Evolutionary conservation across 2,888 invertebrate species (phyloP), one percentile per base, ranked within the genome.

Genomic region (Hydrotaea diabolus): DNA sequence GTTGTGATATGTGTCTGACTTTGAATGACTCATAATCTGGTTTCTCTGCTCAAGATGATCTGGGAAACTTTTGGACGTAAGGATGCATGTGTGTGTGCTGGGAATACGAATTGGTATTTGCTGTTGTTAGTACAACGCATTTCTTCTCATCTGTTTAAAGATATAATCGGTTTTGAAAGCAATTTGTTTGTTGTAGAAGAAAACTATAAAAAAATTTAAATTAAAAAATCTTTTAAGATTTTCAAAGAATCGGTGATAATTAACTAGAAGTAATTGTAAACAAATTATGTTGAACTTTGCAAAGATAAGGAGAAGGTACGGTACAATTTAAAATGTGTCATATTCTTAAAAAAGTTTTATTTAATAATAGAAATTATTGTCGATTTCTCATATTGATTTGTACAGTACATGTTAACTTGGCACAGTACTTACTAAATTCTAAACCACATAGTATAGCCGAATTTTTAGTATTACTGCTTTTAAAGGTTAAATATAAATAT

Each of bases 1-100:
- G 62, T 46, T 79, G 26, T 79, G 73, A 73, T 79, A 79, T 72
- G 62, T 81, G 75, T 55, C 71, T 69, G 80, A 76, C 31, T 31
- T 31, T 31, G 31, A 76, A 81, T 81, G 66, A 75, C 53, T 78
- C 64, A 64, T 64, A 80, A 69, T 69, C 69, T 69, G 69, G 69
- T 69, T 80, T 31, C 39, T 76, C 43, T 11, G 9, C 79, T 79
- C 59, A 15, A 43, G 77, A 81, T 77, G 81, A 81, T 81, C 57
- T 81, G 77, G 66, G 77, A 77, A 81, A 81, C 55, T 21, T 71
- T 19, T 53, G 39, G 5, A 62, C 23, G 31, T 15, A 15, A n/a
- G 62, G 31, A 62, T 62, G 59, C 3, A n/a, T n/a, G n/a, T n/a
- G n/a, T n/a, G n/a, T 59, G 23, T 21, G 23, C 11, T 13, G 23